Evolutionary conservation across 2,797 vertebrate genomes (phyloP).

Genomic region (Sus cebifrons): DNA sequence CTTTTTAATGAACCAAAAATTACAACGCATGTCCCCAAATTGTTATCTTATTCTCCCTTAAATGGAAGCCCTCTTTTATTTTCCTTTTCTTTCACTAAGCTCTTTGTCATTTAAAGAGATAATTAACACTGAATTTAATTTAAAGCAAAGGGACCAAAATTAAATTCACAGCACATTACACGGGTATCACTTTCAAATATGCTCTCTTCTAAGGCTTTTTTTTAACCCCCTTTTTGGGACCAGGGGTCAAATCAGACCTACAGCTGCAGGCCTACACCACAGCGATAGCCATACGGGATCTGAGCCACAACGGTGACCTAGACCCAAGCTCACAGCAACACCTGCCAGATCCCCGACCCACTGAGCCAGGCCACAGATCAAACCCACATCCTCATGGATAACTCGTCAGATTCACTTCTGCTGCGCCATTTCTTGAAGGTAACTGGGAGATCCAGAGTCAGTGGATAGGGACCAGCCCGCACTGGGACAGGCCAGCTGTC

Average conservation of each 20-base stretch:
- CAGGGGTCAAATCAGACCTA: too few relatives aligned
- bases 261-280: too few relatives aligned
- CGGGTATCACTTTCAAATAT: not conserved
- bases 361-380: too few relatives aligned
- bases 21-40: not conserved
- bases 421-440: too few relatives aligned
- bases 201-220: not conserved
- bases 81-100: slow-evolving; percentile 35
- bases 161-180: slow-evolving; percentile 16
- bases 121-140: slow-evolving; percentile 58
- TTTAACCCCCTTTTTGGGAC: too few relatives aligned
- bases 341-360: too few relatives aligned
- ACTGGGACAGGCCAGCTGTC: rapidly evolving
- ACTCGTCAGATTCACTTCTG: too few relatives aligned
- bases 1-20: slow-evolving; percentile 63
- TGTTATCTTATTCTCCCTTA: slow-evolving; percentile 40
- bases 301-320: too few relatives aligned
- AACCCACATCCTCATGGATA: too few relatives aligned
- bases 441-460: too few relatives aligned
- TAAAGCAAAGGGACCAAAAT: slow-evolving; percentile 64
- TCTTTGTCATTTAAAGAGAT: slow-evolving; percentile 60
- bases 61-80: slow-evolving; percentile 6
- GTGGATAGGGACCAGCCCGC: not conserved
- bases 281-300: too few relatives aligned
- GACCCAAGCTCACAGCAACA: too few relatives aligned